These are phyloP conservation scores for Linnaemya tessellans DNA, from an alignment of 2,888 invertebrate genomes.

Conservation along the genomic window DNA sequence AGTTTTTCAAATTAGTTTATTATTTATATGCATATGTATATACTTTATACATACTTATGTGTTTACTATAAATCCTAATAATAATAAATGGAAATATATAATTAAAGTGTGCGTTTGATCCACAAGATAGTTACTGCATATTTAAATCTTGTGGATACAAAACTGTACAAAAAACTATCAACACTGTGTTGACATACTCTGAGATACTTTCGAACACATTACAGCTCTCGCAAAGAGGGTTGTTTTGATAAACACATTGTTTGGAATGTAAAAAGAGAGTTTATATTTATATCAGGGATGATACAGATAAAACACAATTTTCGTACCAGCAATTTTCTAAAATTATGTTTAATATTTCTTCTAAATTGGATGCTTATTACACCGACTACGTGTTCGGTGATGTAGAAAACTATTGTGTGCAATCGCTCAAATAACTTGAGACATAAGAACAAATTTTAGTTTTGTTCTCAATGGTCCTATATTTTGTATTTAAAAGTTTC, in stretches of 20 bases:
- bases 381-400: too few relatives aligned
- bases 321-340: too few relatives aligned
- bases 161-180: conserved; percentile 68
- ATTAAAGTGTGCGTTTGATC: not conserved
- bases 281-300: not conserved
- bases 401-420: too few relatives aligned
- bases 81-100: not conserved
- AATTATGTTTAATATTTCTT: too few relatives aligned
- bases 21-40: too few relatives aligned
- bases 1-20: too few relatives aligned
- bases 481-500: too few relatives aligned
- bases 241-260: conserved; percentile 29
- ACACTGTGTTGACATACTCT: conserved; percentile 55
- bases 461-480: too few relatives aligned
- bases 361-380: too few relatives aligned
- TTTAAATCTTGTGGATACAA: conserved; percentile 63
- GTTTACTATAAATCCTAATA: not conserved
- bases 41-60: not conserved
- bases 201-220: conserved; percentile 44
- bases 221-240: conserved; percentile 49
- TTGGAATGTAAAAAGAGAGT: conserved; percentile 6
- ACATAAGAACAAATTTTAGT: too few relatives aligned
- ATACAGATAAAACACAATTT: too few relatives aligned
- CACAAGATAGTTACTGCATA: not conserved
- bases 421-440: too few relatives aligned